Evolutionary conservation across 2,113 vertebrate species (phyloP).

Genomic region (Grammomys surdaster): DNA sequence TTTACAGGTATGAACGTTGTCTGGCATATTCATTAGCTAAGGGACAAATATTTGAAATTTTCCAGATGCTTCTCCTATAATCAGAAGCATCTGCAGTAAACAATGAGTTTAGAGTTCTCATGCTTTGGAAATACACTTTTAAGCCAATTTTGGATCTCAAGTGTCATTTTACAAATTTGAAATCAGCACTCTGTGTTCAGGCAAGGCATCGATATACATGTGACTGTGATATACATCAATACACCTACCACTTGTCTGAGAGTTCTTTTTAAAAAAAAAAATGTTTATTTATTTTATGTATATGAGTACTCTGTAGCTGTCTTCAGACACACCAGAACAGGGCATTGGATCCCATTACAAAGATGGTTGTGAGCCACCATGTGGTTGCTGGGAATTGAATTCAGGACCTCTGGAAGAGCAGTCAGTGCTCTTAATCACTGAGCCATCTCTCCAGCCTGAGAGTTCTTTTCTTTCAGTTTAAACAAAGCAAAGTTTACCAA

Average conservation of each 20-base stretch:
- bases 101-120: background rate
- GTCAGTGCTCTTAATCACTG: too few species aligned
- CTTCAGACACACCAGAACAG: too few species aligned
- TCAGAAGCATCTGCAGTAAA: background rate
- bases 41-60: constrained; percentile 51
- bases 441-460: too few species aligned
- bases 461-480: constrained; percentile 10
- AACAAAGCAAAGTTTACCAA: background rate
- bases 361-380: too few species aligned
- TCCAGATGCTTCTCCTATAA: constrained; percentile 32
- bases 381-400: too few species aligned
- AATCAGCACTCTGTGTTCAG: constrained; percentile 19
- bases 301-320: too few species aligned
- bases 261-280: too few species aligned
- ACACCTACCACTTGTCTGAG: background rate
- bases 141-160: constrained; percentile 19
- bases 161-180: constrained; percentile 6
- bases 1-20: constrained; percentile 24
- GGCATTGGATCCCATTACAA: too few species aligned
- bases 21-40: constrained; percentile 30
- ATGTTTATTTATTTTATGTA: too few species aligned
- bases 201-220: background rate
- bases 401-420: too few species aligned
- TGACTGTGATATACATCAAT: background rate
- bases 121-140: constrained; percentile 10